Evolutionary conservation across 1,140 invertebrate genomes (phyloP), one percentile per base, ranked within the genome.

Genomic region (Grapholita molesta): DNA sequence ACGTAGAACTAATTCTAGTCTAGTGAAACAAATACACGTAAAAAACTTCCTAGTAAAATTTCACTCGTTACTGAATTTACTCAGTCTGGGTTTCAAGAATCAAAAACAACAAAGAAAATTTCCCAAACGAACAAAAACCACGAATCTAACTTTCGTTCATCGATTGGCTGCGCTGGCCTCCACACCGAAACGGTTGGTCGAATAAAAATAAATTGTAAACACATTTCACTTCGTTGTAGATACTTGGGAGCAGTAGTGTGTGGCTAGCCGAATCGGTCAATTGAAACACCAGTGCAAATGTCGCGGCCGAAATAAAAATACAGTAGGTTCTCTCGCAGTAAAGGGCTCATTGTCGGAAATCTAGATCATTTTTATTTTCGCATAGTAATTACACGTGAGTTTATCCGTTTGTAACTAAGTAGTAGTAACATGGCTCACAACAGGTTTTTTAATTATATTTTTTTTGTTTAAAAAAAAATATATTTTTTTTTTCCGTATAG

Each of bases 221-320:
- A 61, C 55, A 57, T 28, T 57, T 57, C 53, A 28, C 55, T 61
- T n/a, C 55, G 15, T 25, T 61, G 25, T 61, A 32, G 55, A 61
- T 61, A 28, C 55, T 28, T 61, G 25, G 68, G 32, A 33, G 72
- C 64, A 72, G 69, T 72, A 73, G 74, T 75, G 75, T 71, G 77
- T 77, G 78, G 78, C 76, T 68, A 77, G 70, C 73, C 71, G 77
- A 79, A 80, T 76, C 78, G 75, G 78, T 84, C 82, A 84, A 80
- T 79, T 76, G 79, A 78, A 80, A 77, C 80, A 76, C 69, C 69
- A 76, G 70, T 73, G 78, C 82, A 84, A 83, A 84, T 84, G 80
- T 84, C 75, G 79, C 18, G n/a, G 24, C 11, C 6, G 7, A 61
- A 12, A 61, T 61, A 61, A 15, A 61, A 61, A 61, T 30, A 61